Conservation (phyloP, 2,113 vertebrate species). For the Ptyas mucosa region DNA sequence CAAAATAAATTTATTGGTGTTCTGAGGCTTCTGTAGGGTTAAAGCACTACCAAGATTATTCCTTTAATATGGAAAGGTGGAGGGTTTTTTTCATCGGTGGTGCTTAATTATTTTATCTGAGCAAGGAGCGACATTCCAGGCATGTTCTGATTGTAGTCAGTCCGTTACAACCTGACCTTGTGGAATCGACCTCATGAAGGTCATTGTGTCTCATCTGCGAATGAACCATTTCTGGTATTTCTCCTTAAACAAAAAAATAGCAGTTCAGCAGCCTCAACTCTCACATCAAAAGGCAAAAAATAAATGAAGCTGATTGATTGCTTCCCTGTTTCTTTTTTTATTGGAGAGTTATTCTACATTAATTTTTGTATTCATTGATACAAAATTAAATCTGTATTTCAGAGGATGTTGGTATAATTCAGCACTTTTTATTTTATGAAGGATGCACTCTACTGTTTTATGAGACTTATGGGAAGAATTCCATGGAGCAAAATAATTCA, state of each 20-base stretch:
- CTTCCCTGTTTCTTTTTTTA: neutral
- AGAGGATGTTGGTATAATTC: neutral
- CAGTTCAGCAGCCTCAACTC: neutral
- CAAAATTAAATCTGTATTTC: slow-evolving; percentile 15
- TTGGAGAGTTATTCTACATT: neutral
- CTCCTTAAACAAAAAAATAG: neutral
- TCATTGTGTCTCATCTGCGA: neutral
- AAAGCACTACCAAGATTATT: slow-evolving; percentile 24
- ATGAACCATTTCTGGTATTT: neutral
- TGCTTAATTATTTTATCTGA: slow-evolving; percentile 33
- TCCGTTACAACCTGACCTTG: slow-evolving; percentile 1
- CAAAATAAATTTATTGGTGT: slow-evolving; percentile 28
- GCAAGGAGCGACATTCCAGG: neutral
- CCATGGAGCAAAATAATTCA: slow-evolving; percentile 77
- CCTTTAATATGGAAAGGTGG: slow-evolving; percentile 19
- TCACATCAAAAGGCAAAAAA: neutral
- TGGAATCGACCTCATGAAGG: slow-evolving; percentile 2
- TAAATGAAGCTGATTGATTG: neutral
- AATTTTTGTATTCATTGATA: neutral
- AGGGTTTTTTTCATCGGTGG: slow-evolving; percentile 31
- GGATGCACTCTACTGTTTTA: slow-evolving; percentile 94
- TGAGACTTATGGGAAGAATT: slow-evolving; percentile 87
- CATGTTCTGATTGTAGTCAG: slow-evolving; percentile 35
- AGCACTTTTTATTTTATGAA: slow-evolving; percentile 49
- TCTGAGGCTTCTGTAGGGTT: slow-evolving; percentile 30